phyloP scores from a whole-genome alignment of 2,888 invertebrate genomes.

The Torymus texanus region DNA sequence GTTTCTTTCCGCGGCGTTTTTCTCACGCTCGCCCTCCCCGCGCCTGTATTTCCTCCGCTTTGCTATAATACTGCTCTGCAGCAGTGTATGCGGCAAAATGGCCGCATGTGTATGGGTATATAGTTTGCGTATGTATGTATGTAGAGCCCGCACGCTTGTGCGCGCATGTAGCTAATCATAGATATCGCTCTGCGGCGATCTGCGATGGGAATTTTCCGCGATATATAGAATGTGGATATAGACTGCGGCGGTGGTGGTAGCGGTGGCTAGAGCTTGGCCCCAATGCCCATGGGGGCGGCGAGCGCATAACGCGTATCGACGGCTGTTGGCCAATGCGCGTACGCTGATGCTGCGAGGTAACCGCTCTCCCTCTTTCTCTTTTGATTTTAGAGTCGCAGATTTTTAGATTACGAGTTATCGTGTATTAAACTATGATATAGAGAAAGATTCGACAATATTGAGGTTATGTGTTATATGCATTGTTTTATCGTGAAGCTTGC shows the following conservation, averaged over 20 bases:
- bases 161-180: constrained; percentile 59
- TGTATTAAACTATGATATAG: too few species aligned
- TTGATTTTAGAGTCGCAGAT: too few species aligned
- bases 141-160: not conserved
- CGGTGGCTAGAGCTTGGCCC: not conserved
- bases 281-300: not conserved
- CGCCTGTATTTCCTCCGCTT: not conserved
- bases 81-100: constrained; percentile 18
- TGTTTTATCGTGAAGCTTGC: too few species aligned
- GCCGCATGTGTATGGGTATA: constrained; percentile 2
- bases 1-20: constrained; percentile 21
- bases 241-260: not conserved
- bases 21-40: not conserved
- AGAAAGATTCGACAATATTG: too few species aligned
- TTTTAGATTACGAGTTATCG: too few species aligned
- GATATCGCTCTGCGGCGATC: constrained; percentile 59
- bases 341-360: too few species aligned
- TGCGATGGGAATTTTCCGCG: constrained; percentile 57
- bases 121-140: not conserved
- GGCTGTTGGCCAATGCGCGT: not conserved
- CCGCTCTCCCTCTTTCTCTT: too few species aligned
- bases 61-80: not conserved
- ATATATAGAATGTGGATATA: constrained; percentile 3
- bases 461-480: too few species aligned
- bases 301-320: constrained; percentile 8